Conservation (phyloP, 2,888 invertebrate genomes). For the Muscina levida region DNA sequence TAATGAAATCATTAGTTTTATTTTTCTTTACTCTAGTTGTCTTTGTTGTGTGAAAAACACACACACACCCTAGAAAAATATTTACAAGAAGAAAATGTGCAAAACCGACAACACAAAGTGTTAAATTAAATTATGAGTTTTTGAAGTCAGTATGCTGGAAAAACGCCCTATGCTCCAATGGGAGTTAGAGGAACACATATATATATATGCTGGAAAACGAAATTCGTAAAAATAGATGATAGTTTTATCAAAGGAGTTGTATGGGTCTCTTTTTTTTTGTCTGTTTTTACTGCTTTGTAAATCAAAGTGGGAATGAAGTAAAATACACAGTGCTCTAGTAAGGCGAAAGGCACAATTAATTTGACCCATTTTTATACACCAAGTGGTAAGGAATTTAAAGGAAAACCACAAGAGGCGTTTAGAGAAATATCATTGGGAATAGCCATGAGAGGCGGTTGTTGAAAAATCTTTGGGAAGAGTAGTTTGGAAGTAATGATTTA, state of each 20-base stretch:
- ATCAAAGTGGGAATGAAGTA: neutral
- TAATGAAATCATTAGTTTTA: conserved; percentile 65
- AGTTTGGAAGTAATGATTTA: too few relatives aligned
- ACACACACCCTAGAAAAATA: conserved; percentile 17
- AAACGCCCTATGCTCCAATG: too few relatives aligned
- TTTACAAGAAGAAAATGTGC: too few relatives aligned
- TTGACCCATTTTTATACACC: conserved; percentile 26
- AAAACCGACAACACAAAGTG: conserved; percentile 54
- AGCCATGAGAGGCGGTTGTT: too few relatives aligned
- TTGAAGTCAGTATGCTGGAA: conserved; percentile 52
- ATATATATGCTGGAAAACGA: conserved; percentile 42
- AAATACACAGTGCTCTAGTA: neutral
- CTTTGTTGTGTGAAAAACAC: conserved; percentile 26
- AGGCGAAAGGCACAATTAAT: conserved; percentile 20
- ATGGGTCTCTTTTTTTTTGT: neutral
- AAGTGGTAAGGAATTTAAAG: too few relatives aligned
- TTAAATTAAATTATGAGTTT: conserved; percentile 65
- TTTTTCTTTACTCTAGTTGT: neutral
- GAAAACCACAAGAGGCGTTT: too few relatives aligned
- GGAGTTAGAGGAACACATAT: too few relatives aligned
- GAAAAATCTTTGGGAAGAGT: too few relatives aligned
- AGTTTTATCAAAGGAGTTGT: conserved; percentile 22
- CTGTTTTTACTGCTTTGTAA: neutral
- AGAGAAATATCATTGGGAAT: too few relatives aligned
- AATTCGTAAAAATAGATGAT: conserved; percentile 6